Evolutionary conservation across 2,888 invertebrate genomes (phyloP).

Genomic region (Thecophora atra): DNA sequence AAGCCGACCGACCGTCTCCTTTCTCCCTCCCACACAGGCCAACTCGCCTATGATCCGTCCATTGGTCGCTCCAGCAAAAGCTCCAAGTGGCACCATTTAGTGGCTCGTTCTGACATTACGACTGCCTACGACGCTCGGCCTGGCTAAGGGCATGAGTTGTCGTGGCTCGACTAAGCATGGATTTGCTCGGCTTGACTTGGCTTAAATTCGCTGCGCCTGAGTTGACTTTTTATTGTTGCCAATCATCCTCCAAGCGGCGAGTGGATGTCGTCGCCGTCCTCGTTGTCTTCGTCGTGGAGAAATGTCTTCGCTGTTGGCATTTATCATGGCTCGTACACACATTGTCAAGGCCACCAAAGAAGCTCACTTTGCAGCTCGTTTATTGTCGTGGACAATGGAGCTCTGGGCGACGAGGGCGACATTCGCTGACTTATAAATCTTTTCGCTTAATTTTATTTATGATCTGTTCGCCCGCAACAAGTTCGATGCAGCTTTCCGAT

Average conservation of each 20-base stretch:
- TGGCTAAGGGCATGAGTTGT: not conserved
- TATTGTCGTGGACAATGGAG: slow-evolving; percentile 30
- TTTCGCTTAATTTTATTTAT: not conserved
- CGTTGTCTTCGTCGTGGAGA: not conserved
- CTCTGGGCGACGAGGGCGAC: not conserved
- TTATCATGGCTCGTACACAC: slow-evolving; percentile 51
- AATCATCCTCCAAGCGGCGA: not conserved
- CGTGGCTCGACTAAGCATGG: not conserved
- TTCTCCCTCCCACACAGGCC: not conserved
- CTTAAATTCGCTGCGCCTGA: not conserved
- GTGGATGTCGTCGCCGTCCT: not conserved
- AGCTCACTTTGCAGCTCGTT: slow-evolving; percentile 44
- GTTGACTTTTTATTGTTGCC: slow-evolving; percentile 1
- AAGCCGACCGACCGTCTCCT: not conserved
- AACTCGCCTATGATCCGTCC: not conserved
- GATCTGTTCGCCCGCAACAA: not conserved
- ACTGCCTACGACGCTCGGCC: not conserved
- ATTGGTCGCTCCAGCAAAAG: slow-evolving; percentile 47
- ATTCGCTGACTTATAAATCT: not conserved
- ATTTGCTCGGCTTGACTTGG: slow-evolving; percentile 2
- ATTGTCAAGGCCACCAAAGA: slow-evolving; percentile 41
- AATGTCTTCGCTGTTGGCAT: slow-evolving; percentile 59
- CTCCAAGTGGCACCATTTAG: slow-evolving; percentile 9
- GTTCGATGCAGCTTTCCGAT: not conserved
- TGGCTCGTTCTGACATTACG: slow-evolving; percentile 31